Conservation (phyloP, 2,888 invertebrate species). For the Smittia aterrima region DNA sequence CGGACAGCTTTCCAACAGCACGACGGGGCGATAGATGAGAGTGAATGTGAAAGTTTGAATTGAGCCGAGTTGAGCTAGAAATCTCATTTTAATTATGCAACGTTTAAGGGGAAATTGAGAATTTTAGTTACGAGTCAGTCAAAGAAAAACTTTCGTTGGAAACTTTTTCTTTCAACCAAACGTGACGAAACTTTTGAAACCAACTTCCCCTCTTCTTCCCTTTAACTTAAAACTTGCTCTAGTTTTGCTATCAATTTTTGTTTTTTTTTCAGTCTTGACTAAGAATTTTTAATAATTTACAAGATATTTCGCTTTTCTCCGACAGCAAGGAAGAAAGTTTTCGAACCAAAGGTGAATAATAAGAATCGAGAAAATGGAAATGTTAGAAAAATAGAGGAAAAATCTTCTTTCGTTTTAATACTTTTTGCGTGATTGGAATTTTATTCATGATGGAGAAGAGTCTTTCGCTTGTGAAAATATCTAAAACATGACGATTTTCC, state of each 20-base stretch:
- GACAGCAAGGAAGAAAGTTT: background rate
- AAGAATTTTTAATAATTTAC: slow-evolving; percentile 7
- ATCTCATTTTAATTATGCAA: no score
- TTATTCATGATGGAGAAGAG: background rate
- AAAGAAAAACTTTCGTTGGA: no score
- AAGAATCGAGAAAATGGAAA: slow-evolving; percentile 1
- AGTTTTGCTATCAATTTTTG: slow-evolving; percentile 3
- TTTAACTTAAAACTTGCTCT: background rate
- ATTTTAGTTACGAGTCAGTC: no score
- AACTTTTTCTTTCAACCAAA: no score
- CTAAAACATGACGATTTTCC: background rate
- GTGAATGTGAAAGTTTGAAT: background rate
- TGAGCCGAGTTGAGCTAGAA: background rate
- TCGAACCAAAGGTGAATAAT: background rate
- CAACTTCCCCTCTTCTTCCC: background rate
- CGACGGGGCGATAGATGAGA: background rate
- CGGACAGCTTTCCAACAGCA: no score
- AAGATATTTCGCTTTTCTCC: background rate
- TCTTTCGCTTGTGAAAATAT: background rate
- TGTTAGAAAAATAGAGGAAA: slow-evolving; percentile 22
- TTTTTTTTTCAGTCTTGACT: slow-evolving; percentile 1
- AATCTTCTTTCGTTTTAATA: slow-evolving; percentile 2
- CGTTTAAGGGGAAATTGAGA: no score
- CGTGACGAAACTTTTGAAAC: no score
- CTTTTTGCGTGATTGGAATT: slow-evolving; percentile 23